Evolutionary conservation across 2,888 invertebrate species (phyloP), one percentile per base, ranked within the genome.

Genomic region (Achlya flavicornis): DNA sequence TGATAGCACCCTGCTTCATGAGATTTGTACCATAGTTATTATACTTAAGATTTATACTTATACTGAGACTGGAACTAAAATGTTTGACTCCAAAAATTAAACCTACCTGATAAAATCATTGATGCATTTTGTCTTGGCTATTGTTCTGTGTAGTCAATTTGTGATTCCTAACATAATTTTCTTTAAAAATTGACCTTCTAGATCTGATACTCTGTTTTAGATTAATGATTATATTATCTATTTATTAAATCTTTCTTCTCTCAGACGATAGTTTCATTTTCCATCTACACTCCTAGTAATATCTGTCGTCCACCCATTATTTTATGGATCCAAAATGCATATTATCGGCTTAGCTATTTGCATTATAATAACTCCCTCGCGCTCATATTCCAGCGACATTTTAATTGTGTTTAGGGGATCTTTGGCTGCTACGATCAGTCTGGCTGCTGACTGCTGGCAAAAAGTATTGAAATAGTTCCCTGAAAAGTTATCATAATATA

Each of bases 211-310:
- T 86, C 85, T 89, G 91, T 91, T 92, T 88, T 88, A 92, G 89
- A 91, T 84, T 89, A 88, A 85, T 84, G 84, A 89, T 90, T 88
- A 88, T 89, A 91, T 53, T 53, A 53, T 89, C 90, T 92, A 93
- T 92, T 92, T 93, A 93, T 92, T 93, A 93, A 93, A 93, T 89
- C 89, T 91, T 91, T 92, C 92, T 92, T 92, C 92, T 93, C 93
- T 92, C 88, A 79, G 72, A 67, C 67, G 76, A 70, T 53, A 64
- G 84, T 89, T 91, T 88, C 78, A 89, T 89, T 87, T 62, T 33
- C 58, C 32, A 57, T 11, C 38, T 38, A 38, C 16, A 16, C 33
- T 33, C 14, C 2, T 19, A 46, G 6, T 10, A n/a, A 4, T 14
- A 7, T 10, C 26, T 26, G 26, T 1, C 26, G 26, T 26, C 26